Base-by-base conservation (phyloP, 2,888 invertebrate genomes). In the Ecliptopera silaceata region DNA sequence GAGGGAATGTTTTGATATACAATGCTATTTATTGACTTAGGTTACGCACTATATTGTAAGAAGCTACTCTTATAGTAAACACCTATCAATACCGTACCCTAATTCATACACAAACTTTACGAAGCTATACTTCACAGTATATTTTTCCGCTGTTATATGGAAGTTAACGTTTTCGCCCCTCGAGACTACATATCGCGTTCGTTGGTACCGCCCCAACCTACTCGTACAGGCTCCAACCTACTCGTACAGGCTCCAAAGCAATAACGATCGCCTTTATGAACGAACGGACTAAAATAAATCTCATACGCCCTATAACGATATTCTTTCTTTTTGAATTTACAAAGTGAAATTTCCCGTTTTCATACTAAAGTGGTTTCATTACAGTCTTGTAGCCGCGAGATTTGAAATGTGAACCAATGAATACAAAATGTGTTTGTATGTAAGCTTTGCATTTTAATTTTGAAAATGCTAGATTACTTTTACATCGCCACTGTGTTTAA, bases 91-190 rank as follows among this genome's bases (percentile, higher is more conserved):
- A 62, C 57, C 56, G 55, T 63, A 67, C 56, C 56, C 53, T 56
- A 53, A 59, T 61, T 64, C 62, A 65, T 67, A 70, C n/a, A n/a
- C n/a, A 67, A 71, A 70, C 54, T 68, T 65, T 68, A 65, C 67
- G 67, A 55, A 59, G 52, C 56, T 55, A 59, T 68, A 64, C 61
- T 59, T 64, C 48, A 61, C 61, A 43, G 57, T 41, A 13, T 34
- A 51, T 46, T 56, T 54, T 56, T 61, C 53, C 59, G 56, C 58
- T 46, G 56, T 61, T 54, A 47, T 53, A 44, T 55, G 56, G 61
- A 68, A 63, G 65, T 65, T 65, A 66, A 65, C 56, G 57, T 51
- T 62, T 56, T 60, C 56, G 50, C 38, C 65, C 64, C 60, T 26
- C 17, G 64, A 62, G 66, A 63, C 45, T 47, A 52, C 55, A 63